Conservation (phyloP, 2,888 invertebrate genomes). For the Eutolmus rufibarbis region DNA sequence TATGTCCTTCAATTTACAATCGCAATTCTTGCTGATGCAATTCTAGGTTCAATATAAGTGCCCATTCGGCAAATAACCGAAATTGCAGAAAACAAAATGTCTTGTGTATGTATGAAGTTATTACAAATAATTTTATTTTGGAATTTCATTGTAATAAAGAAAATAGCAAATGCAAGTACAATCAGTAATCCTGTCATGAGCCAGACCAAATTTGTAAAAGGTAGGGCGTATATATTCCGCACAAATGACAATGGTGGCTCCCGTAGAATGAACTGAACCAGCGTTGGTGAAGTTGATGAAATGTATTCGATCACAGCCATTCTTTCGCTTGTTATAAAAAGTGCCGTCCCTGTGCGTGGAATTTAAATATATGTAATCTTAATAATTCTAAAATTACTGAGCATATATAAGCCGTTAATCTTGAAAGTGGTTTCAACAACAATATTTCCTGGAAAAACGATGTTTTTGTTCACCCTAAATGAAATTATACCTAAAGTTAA, state of each 20-base stretch:
- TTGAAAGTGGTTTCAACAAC: too few relatives aligned
- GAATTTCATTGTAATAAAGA: not conserved
- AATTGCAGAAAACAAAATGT: slow-evolving; percentile 66
- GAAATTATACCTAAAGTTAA: too few relatives aligned
- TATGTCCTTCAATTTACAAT: not conserved
- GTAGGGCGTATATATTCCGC: not conserved
- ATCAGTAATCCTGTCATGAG: not conserved
- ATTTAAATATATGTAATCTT: not conserved
- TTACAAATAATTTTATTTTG: not conserved
- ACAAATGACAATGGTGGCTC: not conserved
- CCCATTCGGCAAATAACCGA: slow-evolving; percentile 71
- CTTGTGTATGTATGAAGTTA: slow-evolving; percentile 50
- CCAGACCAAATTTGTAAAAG: slow-evolving; percentile 1
- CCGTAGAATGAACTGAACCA: not conserved
- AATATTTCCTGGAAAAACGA: too few relatives aligned
- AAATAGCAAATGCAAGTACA: not conserved
- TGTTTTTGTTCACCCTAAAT: too few relatives aligned
- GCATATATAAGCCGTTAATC: too few relatives aligned
- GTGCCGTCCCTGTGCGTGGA: not conserved
- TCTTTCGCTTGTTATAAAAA: not conserved
- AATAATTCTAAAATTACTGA: not conserved
- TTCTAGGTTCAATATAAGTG: slow-evolving; percentile 64
- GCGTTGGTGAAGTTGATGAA: not conserved
- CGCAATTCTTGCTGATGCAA: slow-evolving; percentile 55
- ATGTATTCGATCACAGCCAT: not conserved